Evolutionary conservation across 2,113 vertebrate genomes (phyloP).

Genomic region (Mesitornis unicolor): DNA sequence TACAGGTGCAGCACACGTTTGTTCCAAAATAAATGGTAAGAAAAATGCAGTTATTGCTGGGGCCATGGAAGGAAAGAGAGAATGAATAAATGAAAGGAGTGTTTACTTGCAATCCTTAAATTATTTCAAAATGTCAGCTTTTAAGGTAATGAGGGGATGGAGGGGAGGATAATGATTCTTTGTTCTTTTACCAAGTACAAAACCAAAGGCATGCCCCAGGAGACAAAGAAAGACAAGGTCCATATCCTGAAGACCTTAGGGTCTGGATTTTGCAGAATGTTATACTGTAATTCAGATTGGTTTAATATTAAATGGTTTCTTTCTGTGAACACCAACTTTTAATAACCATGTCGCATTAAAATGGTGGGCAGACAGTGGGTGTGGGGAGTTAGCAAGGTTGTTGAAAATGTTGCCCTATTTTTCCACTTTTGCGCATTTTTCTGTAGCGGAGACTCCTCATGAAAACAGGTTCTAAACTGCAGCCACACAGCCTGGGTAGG

Average conservation of each 20-base stretch:
- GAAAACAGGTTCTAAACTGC: conserved; percentile 50
- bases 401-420: background rate
- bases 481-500: conserved; percentile 28
- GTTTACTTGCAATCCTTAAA: background rate
- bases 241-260: background rate
- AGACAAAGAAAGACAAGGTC: background rate
- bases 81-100: background rate
- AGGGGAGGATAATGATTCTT: background rate
- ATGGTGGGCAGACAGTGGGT: background rate
- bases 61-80: background rate
- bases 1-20: background rate
- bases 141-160: background rate
- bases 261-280: background rate
- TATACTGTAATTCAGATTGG: background rate
- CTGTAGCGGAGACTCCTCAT: background rate
- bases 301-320: background rate
- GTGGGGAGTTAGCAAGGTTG: background rate
- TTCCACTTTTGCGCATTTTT: background rate
- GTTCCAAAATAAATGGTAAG: background rate
- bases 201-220: background rate
- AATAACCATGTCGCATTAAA: background rate
- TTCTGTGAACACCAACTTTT: background rate
- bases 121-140: background rate
- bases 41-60: background rate
- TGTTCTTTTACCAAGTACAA: background rate